Conservation (phyloP, 2,113 vertebrate species). For the Tachysurus fulvidraco region DNA sequence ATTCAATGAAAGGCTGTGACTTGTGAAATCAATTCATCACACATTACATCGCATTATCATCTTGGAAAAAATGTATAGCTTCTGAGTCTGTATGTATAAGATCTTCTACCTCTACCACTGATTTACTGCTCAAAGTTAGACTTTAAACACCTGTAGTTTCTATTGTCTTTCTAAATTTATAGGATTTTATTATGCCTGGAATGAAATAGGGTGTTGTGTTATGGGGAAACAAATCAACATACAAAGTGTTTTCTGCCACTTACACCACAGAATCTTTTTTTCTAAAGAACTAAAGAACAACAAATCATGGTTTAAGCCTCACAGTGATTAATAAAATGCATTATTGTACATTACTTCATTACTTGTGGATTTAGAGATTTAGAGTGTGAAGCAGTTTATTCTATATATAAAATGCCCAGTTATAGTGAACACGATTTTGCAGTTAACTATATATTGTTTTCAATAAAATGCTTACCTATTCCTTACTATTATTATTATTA, state of each 20-base stretch:
- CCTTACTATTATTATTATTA: too few relatives aligned
- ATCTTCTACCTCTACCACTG: neutral
- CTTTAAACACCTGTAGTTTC: neutral
- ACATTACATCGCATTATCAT: neutral
- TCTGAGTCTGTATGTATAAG: neutral
- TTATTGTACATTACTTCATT: neutral
- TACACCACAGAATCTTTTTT: neutral
- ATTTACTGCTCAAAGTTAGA: neutral
- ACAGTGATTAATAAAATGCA: neutral
- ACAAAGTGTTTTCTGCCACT: neutral
- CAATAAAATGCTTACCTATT: neutral
- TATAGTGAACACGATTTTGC: neutral
- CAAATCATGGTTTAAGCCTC: neutral
- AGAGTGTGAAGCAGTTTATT: neutral
- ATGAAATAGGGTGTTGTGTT: neutral
- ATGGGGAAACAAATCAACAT: neutral
- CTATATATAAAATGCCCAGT: neutral
- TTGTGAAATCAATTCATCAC: neutral
- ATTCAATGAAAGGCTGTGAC: neutral
- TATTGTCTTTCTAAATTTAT: neutral
- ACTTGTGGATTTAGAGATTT: neutral
- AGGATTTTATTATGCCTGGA: neutral
- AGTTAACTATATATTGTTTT: neutral
- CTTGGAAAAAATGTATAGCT: neutral
- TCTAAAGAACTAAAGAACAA: neutral